Base-by-base conservation (phyloP, 1,140 invertebrate species). In the Pinna nobilis region DNA sequence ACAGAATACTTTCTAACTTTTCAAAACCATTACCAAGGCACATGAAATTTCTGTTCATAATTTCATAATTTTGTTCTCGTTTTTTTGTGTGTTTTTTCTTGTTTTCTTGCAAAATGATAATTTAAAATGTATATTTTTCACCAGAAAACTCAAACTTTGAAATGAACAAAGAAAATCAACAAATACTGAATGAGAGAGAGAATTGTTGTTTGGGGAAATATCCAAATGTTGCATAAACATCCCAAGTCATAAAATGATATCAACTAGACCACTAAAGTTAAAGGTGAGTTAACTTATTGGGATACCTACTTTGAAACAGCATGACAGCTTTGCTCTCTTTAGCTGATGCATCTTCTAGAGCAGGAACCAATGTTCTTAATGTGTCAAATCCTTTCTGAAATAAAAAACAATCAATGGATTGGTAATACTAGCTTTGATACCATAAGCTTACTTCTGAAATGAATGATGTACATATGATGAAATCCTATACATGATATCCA, bases 311-410 rank as follows among this genome's bases (percentile, higher is more conserved):
- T 90, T 98, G 98, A 84, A 97, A 95, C 44, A 99, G 88, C 94
- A 98, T 96, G 1, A 96, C 95, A 20, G 97, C 96, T 61, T 98
- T 98, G 90, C 87, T 90, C 89, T 95, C 94, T 91, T 97, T 97
- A 2, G 94, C 92, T 83, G 94, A 95, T 89, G 95, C 96, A 80
- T 95, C 93, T 89, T 93, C 94, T 25, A 98, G 91, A 72, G 87
- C 82, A 9, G 97, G 97, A 86, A 99, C 96, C 37, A 98, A 91
- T 70, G 93, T 93, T 87, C 97, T 94, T 70, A 99, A 91, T 86
- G 94, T 94, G 88, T 98, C 96, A 88, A 99, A 98, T 44, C 97
- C 97, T 90, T 96, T 97, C 91, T 89, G 78, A 72, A 80, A 82
- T 55, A 50, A 70, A 49, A 73, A 77, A 69, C 37, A 20, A 57